Percentiles rank a stretch among this genome's conserved stretches.
phyloP scores from a whole-genome alignment of 2,113 vertebrate genomes.

The Shinisaurus crocodilurus region DNA sequence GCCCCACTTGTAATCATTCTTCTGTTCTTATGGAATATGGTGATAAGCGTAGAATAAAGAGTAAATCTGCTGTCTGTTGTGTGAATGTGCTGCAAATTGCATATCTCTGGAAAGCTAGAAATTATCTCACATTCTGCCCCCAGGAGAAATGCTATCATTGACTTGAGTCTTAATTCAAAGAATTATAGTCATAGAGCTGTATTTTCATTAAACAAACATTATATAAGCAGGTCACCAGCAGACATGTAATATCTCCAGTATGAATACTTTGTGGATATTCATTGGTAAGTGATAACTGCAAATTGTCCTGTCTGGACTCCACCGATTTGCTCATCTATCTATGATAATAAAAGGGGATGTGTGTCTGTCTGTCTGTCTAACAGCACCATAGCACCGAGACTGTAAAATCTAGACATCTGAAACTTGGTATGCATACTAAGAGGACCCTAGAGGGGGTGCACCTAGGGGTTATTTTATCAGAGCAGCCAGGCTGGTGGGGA shows the following conservation, averaged over 20 bases:
- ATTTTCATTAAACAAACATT: background rate
- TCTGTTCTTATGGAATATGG: background rate
- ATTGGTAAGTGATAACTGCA: background rate
- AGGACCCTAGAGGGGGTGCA: too few relatives aligned
- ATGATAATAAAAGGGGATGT: too few relatives aligned
- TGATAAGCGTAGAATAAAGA: background rate
- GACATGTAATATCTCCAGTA: background rate
- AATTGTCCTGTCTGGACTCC: background rate
- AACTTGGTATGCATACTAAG: too few relatives aligned
- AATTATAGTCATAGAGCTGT: background rate
- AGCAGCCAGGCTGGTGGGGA: too few relatives aligned
- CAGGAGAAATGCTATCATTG: background rate
- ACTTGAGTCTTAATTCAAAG: constrained; percentile 1
- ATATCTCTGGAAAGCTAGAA: background rate
- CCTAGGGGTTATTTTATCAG: too few relatives aligned
- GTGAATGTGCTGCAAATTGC: background rate
- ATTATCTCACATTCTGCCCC: background rate
- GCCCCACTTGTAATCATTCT: background rate
- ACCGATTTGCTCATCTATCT: background rate
- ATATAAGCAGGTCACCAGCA: background rate
- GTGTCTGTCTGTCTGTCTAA: too few relatives aligned
- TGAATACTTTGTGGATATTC: background rate
- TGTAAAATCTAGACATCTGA: too few relatives aligned
- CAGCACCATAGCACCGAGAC: too few relatives aligned
- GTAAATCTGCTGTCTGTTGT: background rate